Evolutionary conservation across 2,888 invertebrate genomes (phyloP).

Genomic region (Antitype chi): DNA sequence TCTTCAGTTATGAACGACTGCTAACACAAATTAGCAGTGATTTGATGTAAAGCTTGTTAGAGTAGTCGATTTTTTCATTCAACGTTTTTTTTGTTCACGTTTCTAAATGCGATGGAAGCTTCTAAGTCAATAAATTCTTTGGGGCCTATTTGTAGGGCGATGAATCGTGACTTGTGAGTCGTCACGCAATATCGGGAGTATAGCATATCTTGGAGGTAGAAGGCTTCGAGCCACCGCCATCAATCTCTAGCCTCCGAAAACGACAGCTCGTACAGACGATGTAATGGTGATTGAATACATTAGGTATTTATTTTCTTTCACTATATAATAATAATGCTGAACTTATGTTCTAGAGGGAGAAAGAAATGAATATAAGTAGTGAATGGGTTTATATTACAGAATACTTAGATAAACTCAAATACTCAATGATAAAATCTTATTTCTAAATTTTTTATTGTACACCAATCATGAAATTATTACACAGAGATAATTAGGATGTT

Average conservation of each 20-base stretch:
- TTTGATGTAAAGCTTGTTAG: conserved; percentile 5
- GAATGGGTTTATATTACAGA: background rate
- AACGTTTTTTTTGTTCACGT: conserved; percentile 33
- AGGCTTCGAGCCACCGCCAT: conserved; percentile 78
- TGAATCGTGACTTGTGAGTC: conserved; percentile 75
- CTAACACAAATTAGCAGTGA: background rate
- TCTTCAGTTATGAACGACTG: conserved; percentile 1
- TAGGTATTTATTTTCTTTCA: conserved; percentile 21
- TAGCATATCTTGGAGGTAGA: conserved; percentile 79
- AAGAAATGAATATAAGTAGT: background rate
- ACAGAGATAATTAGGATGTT: too few species aligned
- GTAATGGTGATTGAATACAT: conserved; percentile 60
- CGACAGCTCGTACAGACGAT: conserved; percentile 68
- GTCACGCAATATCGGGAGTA: conserved; percentile 83
- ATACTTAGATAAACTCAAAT: background rate
- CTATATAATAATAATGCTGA: background rate
- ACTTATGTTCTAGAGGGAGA: background rate
- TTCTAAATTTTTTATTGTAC: background rate
- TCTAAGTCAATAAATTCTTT: conserved; percentile 73
- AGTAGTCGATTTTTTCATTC: conserved; percentile 13
- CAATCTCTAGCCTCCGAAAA: conserved; percentile 78
- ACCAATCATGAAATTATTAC: background rate
- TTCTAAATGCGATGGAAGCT: conserved; percentile 59
- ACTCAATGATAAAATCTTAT: background rate
- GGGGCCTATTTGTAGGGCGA: conserved; percentile 72